Conservation (phyloP, 2,113 vertebrate species). For the Oreochromis niloticus region DNA sequence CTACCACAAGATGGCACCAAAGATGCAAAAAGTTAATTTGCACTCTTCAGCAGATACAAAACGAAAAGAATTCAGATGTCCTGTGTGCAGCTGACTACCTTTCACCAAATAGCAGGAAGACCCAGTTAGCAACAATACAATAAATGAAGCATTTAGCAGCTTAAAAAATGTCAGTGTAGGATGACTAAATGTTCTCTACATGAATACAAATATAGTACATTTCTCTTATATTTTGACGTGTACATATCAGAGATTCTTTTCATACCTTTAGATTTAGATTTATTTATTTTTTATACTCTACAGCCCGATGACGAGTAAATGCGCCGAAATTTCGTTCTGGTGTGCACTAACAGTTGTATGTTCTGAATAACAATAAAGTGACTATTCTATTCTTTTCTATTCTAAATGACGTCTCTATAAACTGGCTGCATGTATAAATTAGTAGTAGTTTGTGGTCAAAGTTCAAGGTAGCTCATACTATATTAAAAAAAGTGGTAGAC, state of each 20-base stretch:
- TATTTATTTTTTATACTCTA: background rate
- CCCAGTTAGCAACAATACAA: background rate
- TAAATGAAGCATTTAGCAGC: background rate
- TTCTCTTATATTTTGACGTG: background rate
- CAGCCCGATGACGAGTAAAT: background rate
- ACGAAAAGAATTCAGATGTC: background rate
- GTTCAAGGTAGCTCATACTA: background rate
- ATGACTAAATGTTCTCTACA: background rate
- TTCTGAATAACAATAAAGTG: background rate
- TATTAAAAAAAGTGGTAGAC: background rate
- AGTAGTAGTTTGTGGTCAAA: background rate
- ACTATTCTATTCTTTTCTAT: background rate
- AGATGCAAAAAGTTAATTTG: background rate
- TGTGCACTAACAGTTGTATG: background rate
- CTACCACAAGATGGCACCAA: fast-evolving
- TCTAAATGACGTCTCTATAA: fast-evolving
- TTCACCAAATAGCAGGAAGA: background rate
- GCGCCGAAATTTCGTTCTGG: fast-evolving
- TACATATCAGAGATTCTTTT: fast-evolving
- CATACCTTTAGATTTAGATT: fast-evolving
- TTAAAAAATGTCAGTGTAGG: background rate
- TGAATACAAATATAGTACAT: fast-evolving
- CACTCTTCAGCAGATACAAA: background rate
- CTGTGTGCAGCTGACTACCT: background rate
- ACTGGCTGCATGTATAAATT: background rate